These are phyloP conservation scores for Cylindroiulus punctatus DNA, from an alignment of 2,888 invertebrate species.

Conservation along the genomic window DNA sequence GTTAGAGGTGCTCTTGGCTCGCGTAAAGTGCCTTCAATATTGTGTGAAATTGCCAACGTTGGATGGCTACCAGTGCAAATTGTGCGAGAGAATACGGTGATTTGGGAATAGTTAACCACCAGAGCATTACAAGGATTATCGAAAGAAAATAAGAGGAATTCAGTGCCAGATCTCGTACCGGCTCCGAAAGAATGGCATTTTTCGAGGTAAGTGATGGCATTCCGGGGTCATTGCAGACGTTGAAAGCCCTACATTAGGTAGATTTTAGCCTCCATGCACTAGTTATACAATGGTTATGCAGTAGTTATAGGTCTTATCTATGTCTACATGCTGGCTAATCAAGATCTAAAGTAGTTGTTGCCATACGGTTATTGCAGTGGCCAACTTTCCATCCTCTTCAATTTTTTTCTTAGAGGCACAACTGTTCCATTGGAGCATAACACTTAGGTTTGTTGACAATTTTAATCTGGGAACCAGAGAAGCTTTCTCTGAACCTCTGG, in stretches of 20 bases:
- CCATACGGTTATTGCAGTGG: too few species aligned
- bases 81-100: neutral
- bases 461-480: slow-evolving; percentile 98
- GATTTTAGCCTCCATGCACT: too few species aligned
- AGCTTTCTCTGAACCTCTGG: slow-evolving; percentile 67
- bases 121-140: neutral
- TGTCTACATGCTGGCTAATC: too few species aligned
- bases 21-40: neutral
- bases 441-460: slow-evolving; percentile 96
- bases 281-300: too few species aligned
- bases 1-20: neutral
- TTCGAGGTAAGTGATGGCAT: neutral
- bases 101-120: neutral
- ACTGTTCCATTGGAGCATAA: slow-evolving; percentile 96
- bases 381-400: too few species aligned
- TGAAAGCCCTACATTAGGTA: too few species aligned
- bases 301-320: too few species aligned
- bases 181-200: neutral
- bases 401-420: slow-evolving; percentile 80
- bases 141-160: neutral
- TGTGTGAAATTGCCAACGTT: neutral
- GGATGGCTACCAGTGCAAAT: neutral
- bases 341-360: too few species aligned
- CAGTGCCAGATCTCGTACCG: neutral
- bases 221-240: too few species aligned